A percentile compares a stretch with the other conserved stretches of the same genome.
These are phyloP conservation scores for Seira ritae DNA, from an alignment of 2,888 invertebrate species.

Conservation along the genomic window DNA sequence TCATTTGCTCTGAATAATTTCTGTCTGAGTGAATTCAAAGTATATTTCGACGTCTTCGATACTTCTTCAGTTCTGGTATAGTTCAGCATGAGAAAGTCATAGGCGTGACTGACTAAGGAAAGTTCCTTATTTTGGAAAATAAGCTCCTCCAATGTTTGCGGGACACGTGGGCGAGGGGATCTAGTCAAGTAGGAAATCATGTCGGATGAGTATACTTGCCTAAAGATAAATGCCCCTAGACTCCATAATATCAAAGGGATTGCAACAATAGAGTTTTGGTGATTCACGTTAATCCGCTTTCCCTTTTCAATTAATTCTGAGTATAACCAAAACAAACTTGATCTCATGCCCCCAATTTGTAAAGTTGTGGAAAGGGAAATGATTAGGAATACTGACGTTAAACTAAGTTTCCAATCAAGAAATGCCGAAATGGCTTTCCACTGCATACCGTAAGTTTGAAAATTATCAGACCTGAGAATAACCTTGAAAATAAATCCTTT, in stretches of 20 bases:
- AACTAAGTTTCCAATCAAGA: not conserved
- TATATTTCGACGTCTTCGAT: not conserved
- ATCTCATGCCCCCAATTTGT: slow-evolving; percentile 18
- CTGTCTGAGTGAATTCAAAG: not conserved
- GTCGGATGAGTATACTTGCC: slow-evolving; percentile 40
- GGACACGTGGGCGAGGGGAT: slow-evolving; percentile 17
- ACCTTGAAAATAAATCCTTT: slow-evolving; percentile 40
- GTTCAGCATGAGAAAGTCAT: slow-evolving; percentile 44
- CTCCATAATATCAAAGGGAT: slow-evolving; percentile 32
- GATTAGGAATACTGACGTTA: not conserved
- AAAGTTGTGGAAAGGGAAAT: not conserved
- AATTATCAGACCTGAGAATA: slow-evolving; percentile 28
- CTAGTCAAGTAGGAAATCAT: slow-evolving; percentile 41
- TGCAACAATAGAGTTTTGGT: not conserved
- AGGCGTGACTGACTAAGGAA: slow-evolving; percentile 32
- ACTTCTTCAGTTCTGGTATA: slow-evolving; percentile 24
- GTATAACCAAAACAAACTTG: slow-evolving; percentile 34
- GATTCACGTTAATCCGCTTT: not conserved
- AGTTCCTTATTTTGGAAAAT: slow-evolving; percentile 17
- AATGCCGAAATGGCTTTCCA: not conserved
- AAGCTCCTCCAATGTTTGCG: slow-evolving; percentile 28
- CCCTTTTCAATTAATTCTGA: slow-evolving; percentile 44
- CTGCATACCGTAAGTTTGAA: not conserved
- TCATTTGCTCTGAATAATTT: slow-evolving; percentile 15
- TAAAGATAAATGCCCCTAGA: slow-evolving; percentile 33